Conservation (phyloP, 2,888 invertebrate genomes). For the Subacronicta megacephala region DNA sequence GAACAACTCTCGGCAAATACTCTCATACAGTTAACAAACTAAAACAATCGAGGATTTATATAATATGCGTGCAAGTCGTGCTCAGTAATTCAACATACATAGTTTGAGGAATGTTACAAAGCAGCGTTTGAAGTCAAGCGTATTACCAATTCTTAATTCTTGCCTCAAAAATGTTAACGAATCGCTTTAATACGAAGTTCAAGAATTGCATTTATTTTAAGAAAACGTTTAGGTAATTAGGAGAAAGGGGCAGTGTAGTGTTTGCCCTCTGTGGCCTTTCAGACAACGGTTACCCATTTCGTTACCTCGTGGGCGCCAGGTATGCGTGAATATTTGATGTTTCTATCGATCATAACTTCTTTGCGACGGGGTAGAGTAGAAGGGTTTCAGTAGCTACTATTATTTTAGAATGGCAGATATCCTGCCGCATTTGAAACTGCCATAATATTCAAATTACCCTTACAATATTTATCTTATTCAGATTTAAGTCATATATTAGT, state of each 20-base stretch:
- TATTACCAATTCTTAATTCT: slow-evolving; percentile 42
- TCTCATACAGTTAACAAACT: too few relatives aligned
- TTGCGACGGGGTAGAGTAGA: slow-evolving; percentile 65
- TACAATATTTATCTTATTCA: too few relatives aligned
- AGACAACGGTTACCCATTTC: slow-evolving; percentile 83
- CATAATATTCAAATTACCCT: too few relatives aligned
- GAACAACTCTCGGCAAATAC: neutral
- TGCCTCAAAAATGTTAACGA: slow-evolving; percentile 45
- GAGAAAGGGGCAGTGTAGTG: slow-evolving; percentile 68
- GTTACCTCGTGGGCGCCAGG: slow-evolving; percentile 77
- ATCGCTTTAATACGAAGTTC: slow-evolving; percentile 30
- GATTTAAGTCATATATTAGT: too few relatives aligned
- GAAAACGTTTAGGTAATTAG: slow-evolving; percentile 73
- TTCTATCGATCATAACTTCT: slow-evolving; percentile 88
- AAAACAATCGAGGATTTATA: too few relatives aligned
- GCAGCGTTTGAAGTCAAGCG: slow-evolving; percentile 26
- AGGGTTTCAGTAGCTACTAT: slow-evolving; percentile 29
- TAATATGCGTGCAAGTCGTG: slow-evolving; percentile 29
- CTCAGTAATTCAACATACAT: slow-evolving; percentile 36
- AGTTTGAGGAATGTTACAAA: slow-evolving; percentile 38
- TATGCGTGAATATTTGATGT: slow-evolving; percentile 86
- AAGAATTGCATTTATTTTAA: slow-evolving; percentile 60
- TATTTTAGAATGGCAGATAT: slow-evolving; percentile 14
- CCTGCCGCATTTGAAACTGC: neutral
- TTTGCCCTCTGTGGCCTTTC: slow-evolving; percentile 81